phyloP scores from a whole-genome alignment of 2,113 vertebrate species.

The Galbula dea region DNA sequence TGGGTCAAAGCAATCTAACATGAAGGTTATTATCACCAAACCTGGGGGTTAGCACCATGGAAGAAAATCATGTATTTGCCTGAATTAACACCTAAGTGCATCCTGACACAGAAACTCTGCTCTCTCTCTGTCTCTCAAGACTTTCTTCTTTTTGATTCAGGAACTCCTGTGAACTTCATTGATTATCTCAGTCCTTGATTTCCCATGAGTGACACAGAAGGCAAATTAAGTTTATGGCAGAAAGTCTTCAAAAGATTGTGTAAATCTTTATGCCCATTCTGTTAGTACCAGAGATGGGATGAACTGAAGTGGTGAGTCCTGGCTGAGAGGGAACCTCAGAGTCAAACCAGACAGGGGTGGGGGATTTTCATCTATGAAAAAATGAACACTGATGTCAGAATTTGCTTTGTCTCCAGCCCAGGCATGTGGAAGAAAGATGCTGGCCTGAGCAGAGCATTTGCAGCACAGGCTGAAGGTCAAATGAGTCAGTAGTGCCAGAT shows the following conservation, averaged over 20 bases:
- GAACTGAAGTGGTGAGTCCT: neutral
- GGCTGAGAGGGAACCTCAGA: neutral
- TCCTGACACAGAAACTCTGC: constrained; percentile 54
- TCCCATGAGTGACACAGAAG: constrained; percentile 66
- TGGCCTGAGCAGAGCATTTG: neutral
- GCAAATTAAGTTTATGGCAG: constrained; percentile 53
- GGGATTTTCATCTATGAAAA: neutral
- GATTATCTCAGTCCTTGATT: constrained; percentile 61
- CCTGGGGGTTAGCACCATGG: neutral
- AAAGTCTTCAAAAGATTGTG: constrained; percentile 1
- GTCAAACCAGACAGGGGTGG: neutral
- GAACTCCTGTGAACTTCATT: constrained; percentile 59
- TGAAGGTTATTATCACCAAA: neutral
- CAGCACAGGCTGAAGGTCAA: rapidly evolving
- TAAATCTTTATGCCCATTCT: neutral
- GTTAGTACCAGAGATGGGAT: neutral
- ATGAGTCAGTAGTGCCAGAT: neutral
- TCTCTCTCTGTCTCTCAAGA: constrained; percentile 39
- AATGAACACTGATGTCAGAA: neutral
- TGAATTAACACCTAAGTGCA: constrained; percentile 49
- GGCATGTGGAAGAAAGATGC: neutral
- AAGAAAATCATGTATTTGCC: constrained; percentile 56
- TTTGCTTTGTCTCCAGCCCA: neutral
- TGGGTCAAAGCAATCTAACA: constrained; percentile 42
- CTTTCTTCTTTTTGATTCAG: constrained; percentile 7